Evolutionary conservation across 2,888 invertebrate species (phyloP), one percentile per base, ranked within the genome.

Genomic region (Epistrophella euchroma): DNA sequence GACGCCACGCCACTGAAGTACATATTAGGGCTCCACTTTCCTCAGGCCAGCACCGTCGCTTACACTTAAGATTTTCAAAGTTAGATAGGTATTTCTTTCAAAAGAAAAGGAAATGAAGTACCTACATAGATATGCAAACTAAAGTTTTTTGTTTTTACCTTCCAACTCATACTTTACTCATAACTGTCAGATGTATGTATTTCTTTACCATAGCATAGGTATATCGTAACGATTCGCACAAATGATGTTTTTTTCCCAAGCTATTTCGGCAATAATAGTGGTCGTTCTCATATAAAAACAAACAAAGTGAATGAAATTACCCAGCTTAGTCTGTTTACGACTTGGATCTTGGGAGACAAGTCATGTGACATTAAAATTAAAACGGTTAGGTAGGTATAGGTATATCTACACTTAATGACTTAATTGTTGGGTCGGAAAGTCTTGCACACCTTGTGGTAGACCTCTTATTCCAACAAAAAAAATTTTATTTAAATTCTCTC

Each of bases 321-420:
- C 28, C 40, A 28, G 25, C 45, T 28, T 47, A n/a, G 55, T 60
- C 13, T 32, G 37, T 76, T 75, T 47, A 64, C 40, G 28, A 47
- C 62, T 40, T 56, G 22, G 4, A 17, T n/a, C 43, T 43, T 62
- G 40, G 62, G 11, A 62, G 62, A 15, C 25, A 62, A 52, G 66
- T n/a, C 72, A 66, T 58, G 77, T 76, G 72, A 76, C 82, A 82
- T 82, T 82, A 77, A 73, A 68, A 60, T 45, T 32, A 28, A 52
- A 52, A 52, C 25, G 52, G 72, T 68, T 58, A 32, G 32, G 32
- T 32, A 32, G 7, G n/a, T n/a, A n/a, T n/a, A n/a, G n/a, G n/a
- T n/a, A 25, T 25, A 25, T 25, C 2, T 25, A 43, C 66, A n/a
- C n/a, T n/a, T n/a, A n/a, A n/a, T n/a, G n/a, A 66, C 28, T 72